A percentile compares a stretch with the other conserved stretches of the same genome.
Evolutionary conservation across 2,888 invertebrate species (phyloP).

Genomic region (Patella caerulea): DNA sequence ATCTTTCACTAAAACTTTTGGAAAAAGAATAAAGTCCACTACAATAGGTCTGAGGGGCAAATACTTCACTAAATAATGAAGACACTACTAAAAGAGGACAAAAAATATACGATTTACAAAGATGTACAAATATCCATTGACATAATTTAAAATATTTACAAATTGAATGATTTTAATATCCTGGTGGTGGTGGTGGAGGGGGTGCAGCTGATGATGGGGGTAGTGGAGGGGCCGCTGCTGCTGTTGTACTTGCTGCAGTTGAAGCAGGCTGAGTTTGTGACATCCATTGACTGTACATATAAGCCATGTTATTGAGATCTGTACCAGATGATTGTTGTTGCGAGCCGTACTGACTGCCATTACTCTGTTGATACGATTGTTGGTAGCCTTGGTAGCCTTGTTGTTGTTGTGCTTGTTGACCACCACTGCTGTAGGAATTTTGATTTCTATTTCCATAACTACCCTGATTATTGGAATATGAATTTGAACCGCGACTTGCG

Average conservation of each 20-base stretch:
- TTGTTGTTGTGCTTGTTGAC: constrained; percentile 9
- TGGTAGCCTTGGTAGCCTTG: constrained; percentile 11
- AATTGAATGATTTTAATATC: constrained; percentile 16
- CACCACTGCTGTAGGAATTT: not conserved
- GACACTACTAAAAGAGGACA: no score
- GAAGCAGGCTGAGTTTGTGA: constrained; percentile 17
- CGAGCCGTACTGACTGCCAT: constrained; percentile 6
- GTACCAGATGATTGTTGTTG: constrained; percentile 17
- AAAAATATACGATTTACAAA: no score
- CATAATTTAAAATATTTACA: constrained; percentile 1
- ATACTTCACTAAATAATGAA: no score
- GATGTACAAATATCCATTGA: no score
- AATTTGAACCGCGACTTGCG: constrained; percentile 1
- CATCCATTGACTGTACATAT: constrained; percentile 53
- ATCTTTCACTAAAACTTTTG: no score
- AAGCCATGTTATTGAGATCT: constrained; percentile 43
- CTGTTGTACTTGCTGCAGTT: constrained; percentile 11
- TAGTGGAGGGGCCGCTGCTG: constrained; percentile 24
- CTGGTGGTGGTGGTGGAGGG: constrained; percentile 34
- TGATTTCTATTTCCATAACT: constrained; percentile 12
- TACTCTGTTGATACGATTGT: constrained; percentile 20
- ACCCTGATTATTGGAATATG: constrained; percentile 16
- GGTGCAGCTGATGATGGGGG: constrained; percentile 35
- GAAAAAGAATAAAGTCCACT: no score
- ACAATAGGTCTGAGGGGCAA: no score